These are phyloP conservation scores for Drosophila algonquin DNA, from an alignment of 2,888 invertebrate genomes.

Conservation along the genomic window DNA sequence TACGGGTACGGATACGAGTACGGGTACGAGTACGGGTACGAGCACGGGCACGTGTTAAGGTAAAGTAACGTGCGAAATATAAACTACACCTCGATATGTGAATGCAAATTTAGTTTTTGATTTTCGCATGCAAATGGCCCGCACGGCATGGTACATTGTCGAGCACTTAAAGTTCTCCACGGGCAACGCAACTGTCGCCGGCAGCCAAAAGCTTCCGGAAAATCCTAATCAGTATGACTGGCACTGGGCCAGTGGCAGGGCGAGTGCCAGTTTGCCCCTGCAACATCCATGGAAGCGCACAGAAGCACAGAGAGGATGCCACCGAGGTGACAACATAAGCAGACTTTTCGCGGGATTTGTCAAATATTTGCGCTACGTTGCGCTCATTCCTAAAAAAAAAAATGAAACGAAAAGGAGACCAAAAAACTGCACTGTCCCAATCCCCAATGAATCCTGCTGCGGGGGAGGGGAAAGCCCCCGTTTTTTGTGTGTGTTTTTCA, in stretches of 20 bases:
- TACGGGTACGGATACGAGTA: not conserved
- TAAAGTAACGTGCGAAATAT: conserved; percentile 61
- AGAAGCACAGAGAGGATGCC: conserved; percentile 29
- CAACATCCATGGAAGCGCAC: not conserved
- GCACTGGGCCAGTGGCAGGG: conserved; percentile 42
- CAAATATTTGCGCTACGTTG: conserved; percentile 76
- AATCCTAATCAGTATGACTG: conserved; percentile 65
- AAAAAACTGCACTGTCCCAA: conserved; percentile 40
- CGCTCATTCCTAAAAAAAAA: conserved; percentile 69
- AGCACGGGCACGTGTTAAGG: no score
- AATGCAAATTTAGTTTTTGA: conserved; percentile 63
- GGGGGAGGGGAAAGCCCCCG: not conserved
- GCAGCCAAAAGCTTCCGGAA: conserved; percentile 45
- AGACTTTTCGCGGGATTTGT: conserved; percentile 77
- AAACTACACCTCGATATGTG: conserved; percentile 68
- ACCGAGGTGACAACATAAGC: conserved; percentile 75
- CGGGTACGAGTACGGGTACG: no score
- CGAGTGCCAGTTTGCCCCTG: conserved; percentile 11
- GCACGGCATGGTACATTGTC: conserved; percentile 20
- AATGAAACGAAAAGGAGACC: conserved; percentile 13
- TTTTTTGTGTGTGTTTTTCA: conserved; percentile 51
- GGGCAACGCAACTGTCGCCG: conserved; percentile 15
- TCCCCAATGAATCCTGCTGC: conserved; percentile 3
- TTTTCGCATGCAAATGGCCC: conserved; percentile 39
- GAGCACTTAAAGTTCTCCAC: conserved; percentile 24